A percentile compares a stretch with the other conserved stretches of the same genome.
Evolutionary conservation across 2,113 vertebrate species (phyloP).

Genomic region (Dolichotis patagonum): DNA sequence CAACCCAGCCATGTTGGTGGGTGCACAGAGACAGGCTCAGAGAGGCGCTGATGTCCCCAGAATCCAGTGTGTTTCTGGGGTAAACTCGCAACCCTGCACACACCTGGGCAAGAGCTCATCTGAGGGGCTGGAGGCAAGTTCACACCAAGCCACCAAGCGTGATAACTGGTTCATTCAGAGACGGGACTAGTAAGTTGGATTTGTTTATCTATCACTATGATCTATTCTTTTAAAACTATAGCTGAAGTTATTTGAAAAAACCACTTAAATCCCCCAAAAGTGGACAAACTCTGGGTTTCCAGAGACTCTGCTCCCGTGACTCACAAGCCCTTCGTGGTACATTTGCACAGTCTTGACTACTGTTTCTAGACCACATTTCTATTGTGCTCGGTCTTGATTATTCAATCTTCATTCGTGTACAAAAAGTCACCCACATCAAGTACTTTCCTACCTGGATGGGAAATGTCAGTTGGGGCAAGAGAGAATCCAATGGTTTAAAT

Average conservation of each 20-base stretch:
- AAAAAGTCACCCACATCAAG: conserved; percentile 2
- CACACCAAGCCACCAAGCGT: not conserved
- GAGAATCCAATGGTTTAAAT: not conserved
- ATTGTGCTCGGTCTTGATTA: not conserved
- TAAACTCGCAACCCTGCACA: not conserved
- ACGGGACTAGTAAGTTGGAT: not conserved
- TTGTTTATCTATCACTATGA: not conserved
- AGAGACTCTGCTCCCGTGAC: not conserved
- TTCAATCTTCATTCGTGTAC: not conserved
- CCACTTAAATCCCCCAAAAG: not conserved
- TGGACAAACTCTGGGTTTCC: not conserved
- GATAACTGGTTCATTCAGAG: not conserved
- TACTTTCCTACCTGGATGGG: not conserved
- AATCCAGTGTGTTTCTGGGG: not conserved
- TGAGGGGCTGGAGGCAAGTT: not conserved
- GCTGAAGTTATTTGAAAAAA: conserved; percentile 14
- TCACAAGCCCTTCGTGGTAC: not conserved
- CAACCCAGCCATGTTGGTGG: rapidly evolving
- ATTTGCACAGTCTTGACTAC: not conserved
- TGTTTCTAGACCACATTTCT: not conserved
- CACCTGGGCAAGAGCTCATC: not conserved
- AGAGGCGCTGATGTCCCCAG: rapidly evolving
- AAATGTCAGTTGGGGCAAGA: not conserved
- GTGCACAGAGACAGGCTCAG: rapidly evolving
- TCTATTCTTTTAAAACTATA: not conserved